Evolutionary conservation across 92 coral and sea anemone genomes (phyloP), one percentile per base, ranked within the genome.

Genomic region (Parazoanthus atlanticus): DNA sequence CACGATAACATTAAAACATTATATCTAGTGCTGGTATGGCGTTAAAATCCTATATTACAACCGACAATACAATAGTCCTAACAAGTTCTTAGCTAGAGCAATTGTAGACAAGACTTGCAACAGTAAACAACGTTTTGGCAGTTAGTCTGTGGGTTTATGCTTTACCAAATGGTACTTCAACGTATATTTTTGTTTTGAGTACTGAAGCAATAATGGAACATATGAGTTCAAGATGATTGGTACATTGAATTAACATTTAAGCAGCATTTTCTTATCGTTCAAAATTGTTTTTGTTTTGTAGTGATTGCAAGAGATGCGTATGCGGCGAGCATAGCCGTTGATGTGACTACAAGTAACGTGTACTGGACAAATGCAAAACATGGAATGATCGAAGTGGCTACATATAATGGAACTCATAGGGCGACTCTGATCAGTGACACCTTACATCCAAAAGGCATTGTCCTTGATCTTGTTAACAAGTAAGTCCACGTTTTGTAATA

Each of bases 291-390:
- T 6, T 34, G 23, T 3, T 83, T 29, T 83, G 32, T 7, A 83
- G 87, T 83, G 54, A 43, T 83, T 46, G 87, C 87, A 19, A 69
- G 87, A 46, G 87, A 83, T 1, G 87, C 87, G 3, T 84, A 69
- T 34, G 87, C 87, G 23, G 87, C 65, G 3, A 78, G 77, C 23
- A 30, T 84, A 2, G 87, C 87, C 38, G 46, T 84, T 46, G 87
- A 84, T 38, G 38, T 41, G 26, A 43, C 21, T 8, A 84, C 87
- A 40, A 77, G 87, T 10, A 84, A 84, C 26, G 13, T 56, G 11
- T 84, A 84, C 65, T 84, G 66, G 86, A 82, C 86, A 4, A 82
- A 82, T 52, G 21, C 52, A 31, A 82, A 66, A 67, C 86, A 67
- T 28, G 86, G 76, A 4, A 23, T 30, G 17, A 82, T 82, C 17